These are phyloP conservation scores for Alcis repandata DNA, from an alignment of 2,888 invertebrate genomes.

Conservation along the genomic window DNA sequence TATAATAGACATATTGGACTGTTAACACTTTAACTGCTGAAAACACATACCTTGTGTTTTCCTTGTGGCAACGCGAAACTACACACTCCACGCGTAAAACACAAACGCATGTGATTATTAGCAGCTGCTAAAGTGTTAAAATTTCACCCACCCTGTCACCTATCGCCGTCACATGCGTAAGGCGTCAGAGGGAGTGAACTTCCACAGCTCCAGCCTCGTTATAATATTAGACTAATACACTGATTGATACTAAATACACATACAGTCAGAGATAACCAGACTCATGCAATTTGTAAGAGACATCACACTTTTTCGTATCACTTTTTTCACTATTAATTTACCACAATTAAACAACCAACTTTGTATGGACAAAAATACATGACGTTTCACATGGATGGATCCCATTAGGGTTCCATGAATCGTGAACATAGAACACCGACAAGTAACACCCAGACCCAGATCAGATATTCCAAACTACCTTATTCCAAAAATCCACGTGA, in stretches of 20 bases:
- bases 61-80: no score
- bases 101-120: no score
- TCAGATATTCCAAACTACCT: conserved; percentile 19
- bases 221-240: background rate
- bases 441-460: no score
- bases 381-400: no score
- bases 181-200: background rate
- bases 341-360: background rate
- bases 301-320: background rate
- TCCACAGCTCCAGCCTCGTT: background rate
- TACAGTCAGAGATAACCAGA: background rate
- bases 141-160: background rate
- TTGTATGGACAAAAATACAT: background rate
- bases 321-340: conserved; percentile 7
- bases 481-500: conserved; percentile 30
- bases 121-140: background rate
- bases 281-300: conserved; percentile 6
- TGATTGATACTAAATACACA: conserved; percentile 6
- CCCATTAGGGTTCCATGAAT: no score
- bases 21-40: no score
- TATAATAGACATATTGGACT: no score
- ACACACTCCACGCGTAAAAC: no score
- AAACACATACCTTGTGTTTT: no score
- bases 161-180: background rate
- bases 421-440: no score